Conservation (phyloP, 2,888 invertebrate species). For the Caenorhabditis japonica region DNA sequence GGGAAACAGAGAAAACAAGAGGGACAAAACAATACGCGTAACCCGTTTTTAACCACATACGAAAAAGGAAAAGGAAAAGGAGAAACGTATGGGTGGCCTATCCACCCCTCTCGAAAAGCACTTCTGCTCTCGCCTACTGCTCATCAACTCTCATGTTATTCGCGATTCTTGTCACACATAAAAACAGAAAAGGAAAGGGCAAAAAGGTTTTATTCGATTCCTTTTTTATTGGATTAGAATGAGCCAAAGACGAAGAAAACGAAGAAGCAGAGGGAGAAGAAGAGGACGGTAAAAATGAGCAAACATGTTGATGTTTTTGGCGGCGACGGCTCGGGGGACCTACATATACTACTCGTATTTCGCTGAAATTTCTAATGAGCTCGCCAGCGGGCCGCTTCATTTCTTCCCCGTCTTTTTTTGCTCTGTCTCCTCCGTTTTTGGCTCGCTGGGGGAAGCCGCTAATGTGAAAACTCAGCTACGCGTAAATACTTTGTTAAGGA, state of each 20-base stretch:
- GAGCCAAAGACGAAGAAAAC: not conserved
- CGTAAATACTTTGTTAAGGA: constrained; percentile 43
- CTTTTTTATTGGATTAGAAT: constrained; percentile 5
- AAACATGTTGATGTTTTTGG: constrained; percentile 13
- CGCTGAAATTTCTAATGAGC: constrained; percentile 47
- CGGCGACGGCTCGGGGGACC: not conserved
- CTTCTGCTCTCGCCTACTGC: not conserved
- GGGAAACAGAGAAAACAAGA: too few relatives aligned
- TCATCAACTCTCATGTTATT: not conserved
- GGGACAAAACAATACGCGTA: too few relatives aligned
- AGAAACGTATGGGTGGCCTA: constrained; percentile 11
- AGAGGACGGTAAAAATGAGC: not conserved
- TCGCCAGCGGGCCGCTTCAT: not conserved
- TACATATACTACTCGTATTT: constrained; percentile 36
- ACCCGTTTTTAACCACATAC: too few relatives aligned
- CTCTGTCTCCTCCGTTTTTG: too few relatives aligned
- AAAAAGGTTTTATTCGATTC: constrained; percentile 30
- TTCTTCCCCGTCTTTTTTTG: too few relatives aligned
- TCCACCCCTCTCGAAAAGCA: not conserved
- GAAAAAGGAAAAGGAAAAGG: not conserved
- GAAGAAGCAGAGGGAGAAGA: constrained; percentile 11
- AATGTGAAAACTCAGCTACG: constrained; percentile 45
- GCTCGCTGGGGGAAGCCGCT: too few relatives aligned
- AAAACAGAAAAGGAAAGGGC: not conserved
- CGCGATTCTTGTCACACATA: too few relatives aligned